Evolutionary conservation across 2,888 invertebrate genomes (phyloP).

Genomic region (Psylliodes chrysocephalus): DNA sequence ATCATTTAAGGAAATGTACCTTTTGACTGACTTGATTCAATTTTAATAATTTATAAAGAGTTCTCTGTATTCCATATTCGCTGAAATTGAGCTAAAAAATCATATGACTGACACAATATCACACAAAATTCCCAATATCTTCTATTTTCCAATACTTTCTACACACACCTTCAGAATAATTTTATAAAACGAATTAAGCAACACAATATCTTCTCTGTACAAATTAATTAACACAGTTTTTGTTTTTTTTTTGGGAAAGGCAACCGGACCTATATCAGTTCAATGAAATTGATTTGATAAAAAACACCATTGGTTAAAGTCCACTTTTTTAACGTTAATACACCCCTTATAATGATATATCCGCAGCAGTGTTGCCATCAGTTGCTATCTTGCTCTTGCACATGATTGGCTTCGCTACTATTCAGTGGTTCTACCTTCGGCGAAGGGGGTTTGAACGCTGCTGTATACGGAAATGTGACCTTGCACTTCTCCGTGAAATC

Average conservation of each 20-base stretch:
- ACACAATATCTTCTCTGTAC: constrained; percentile 12
- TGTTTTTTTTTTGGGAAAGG: neutral
- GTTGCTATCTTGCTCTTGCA: constrained; percentile 59
- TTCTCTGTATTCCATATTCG: neutral
- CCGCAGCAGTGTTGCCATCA: constrained; percentile 50
- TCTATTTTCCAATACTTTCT: neutral
- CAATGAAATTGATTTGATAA: constrained; percentile 35
- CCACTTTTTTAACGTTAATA: constrained; percentile 30
- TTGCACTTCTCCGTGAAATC: constrained; percentile 79
- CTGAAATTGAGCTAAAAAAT: neutral
- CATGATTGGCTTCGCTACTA: constrained; percentile 52
- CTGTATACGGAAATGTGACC: constrained; percentile 81
- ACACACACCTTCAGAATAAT: neutral
- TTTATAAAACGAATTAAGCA: neutral
- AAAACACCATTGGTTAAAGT: constrained; percentile 44
- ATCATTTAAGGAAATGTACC: too few species aligned
- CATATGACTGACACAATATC: neutral
- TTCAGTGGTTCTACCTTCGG: constrained; percentile 48
- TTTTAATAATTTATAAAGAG: too few species aligned
- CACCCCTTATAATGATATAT: constrained; percentile 28
- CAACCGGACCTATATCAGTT: constrained; percentile 16
- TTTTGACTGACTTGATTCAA: too few species aligned
- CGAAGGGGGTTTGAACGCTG: constrained; percentile 71
- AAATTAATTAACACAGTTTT: neutral
- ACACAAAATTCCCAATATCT: neutral